Evolutionary conservation across 1,140 invertebrate genomes (phyloP), one percentile per base, ranked within the genome.

Genomic region (Camponotus floridanus): DNA sequence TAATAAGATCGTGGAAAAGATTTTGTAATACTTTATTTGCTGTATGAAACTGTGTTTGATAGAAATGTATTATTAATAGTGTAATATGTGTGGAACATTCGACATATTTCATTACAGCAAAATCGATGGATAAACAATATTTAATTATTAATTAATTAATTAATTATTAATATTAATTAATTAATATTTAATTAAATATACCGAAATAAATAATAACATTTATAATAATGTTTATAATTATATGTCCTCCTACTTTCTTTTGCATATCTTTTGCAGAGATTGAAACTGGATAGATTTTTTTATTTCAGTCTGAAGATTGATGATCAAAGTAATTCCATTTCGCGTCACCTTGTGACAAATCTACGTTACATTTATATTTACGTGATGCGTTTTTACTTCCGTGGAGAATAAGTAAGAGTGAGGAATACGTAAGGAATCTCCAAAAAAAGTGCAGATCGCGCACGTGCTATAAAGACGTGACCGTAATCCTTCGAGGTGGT

Each of bases 401-500:
- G 39, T 31, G 6, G n/a, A 26, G 51, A 15, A 21, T 15, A 26
- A 57, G 51, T 55, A 36, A 76, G 51, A 76, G 26, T 48, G 9
- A 45, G 26, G 3, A 13, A 21, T 62, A 45, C 3, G 45, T 21
- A 21, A 45, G 26, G 51, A 45, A 59, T 59, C 18, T 73, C 0
- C 18, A 15, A 55, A 57, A 71, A 80, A 79, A 55, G 33, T 42
- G n/a, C 31, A 64, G 0, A 0, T 4, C n/a, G 62, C 65, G 18
- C 55, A 73, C 68, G 68, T 73, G 55, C 55, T 21, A 31, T 83
- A 83, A 83, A 36, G 55, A 71, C 76, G 61, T 71, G 64, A 65
- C 51, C 33, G 65, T 70, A 51, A 88, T 85, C 51, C 67, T 79
- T 59, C 87, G 83, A 86, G 83, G 83, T 89, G 88, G 83, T 88